Conservation (phyloP, 1,140 invertebrate species). For the Dryas iulia region DNA sequence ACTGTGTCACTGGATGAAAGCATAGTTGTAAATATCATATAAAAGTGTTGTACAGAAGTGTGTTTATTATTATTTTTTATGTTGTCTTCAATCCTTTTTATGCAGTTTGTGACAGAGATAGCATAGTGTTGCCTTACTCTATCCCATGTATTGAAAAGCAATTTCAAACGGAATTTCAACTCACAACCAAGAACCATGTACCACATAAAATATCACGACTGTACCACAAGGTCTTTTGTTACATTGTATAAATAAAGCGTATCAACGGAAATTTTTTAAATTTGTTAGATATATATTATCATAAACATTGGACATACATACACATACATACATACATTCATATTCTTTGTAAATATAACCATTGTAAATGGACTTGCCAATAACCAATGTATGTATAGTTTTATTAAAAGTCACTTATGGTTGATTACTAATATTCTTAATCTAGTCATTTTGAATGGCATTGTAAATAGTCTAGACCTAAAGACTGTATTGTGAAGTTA, state of each 20-base stretch:
- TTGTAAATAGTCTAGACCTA: slow-evolving; percentile 68
- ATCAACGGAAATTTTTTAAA: background rate
- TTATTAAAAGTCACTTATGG: background rate
- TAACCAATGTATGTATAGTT: slow-evolving; percentile 2
- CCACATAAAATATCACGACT: background rate
- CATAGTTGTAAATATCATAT: slow-evolving; percentile 75
- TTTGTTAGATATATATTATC: background rate
- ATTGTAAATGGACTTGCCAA: slow-evolving; percentile 6
- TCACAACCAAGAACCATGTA: background rate
- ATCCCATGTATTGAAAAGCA: background rate
- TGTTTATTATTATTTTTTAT: slow-evolving; percentile 3
- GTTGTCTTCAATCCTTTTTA: background rate
- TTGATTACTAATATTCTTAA: slow-evolving; percentile 9
- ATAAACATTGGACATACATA: background rate
- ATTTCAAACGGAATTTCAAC: background rate
- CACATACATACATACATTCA: too few relatives aligned
- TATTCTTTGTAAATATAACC: slow-evolving; percentile 22
- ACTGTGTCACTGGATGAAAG: slow-evolving; percentile 39
- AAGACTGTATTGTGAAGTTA: slow-evolving; percentile 64
- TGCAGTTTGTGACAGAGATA: background rate
- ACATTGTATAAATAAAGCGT: background rate
- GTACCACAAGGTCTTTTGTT: background rate
- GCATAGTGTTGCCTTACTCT: background rate
- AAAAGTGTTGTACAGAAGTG: slow-evolving; percentile 29
- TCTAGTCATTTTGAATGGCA: slow-evolving; percentile 57